Evolutionary conservation across 2,113 vertebrate species (phyloP).

Genomic region (Erinaceus europaeus): DNA sequence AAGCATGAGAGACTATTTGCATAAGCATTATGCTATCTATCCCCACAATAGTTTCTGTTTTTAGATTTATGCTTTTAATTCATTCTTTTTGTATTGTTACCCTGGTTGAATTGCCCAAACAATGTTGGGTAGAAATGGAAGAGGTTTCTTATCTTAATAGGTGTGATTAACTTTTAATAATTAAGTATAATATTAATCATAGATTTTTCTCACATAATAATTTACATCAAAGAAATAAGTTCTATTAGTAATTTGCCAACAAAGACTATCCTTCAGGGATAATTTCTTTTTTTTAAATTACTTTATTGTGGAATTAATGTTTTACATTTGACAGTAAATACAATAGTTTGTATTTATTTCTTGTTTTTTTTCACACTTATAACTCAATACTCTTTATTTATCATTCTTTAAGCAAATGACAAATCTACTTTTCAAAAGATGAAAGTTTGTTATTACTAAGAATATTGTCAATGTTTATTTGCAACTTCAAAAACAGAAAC

Average conservation of each 20-base stretch:
- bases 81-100: neutral
- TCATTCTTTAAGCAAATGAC: constrained; percentile 45
- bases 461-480: constrained; percentile 41
- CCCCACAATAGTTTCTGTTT: too few relatives aligned
- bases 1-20: too few relatives aligned
- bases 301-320: too few relatives aligned
- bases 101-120: too few relatives aligned
- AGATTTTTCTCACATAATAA: neutral
- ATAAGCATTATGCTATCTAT: too few relatives aligned
- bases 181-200: neutral
- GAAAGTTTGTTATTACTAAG: neutral
- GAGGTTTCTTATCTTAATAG: too few relatives aligned
- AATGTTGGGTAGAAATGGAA: too few relatives aligned
- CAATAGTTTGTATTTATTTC: too few relatives aligned
- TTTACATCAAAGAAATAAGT: neutral
- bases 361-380: constrained; percentile 42
- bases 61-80: neutral
- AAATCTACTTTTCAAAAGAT: constrained; percentile 22
- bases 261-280: too few relatives aligned
- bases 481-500: constrained; percentile 27
- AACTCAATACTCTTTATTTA: neutral
- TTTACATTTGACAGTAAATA: too few relatives aligned
- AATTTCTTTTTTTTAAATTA: too few relatives aligned
- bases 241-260: neutral
- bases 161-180: too few relatives aligned